Conservation (phyloP, 53 echinoderm and acorn worm genomes). For the Stichopus horrens region DNA sequence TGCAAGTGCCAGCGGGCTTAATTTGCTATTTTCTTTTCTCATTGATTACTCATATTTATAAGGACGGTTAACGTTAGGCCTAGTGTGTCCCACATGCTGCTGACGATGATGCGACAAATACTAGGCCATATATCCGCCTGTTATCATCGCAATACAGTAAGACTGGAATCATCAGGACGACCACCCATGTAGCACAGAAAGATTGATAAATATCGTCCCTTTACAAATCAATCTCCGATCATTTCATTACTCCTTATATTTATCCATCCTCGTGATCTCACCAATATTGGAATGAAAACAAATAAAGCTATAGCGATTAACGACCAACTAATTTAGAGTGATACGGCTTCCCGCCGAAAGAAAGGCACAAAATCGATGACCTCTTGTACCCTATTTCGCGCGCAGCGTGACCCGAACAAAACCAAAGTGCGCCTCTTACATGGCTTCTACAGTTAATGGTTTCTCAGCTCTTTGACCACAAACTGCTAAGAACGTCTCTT, state of each 20-base stretch:
- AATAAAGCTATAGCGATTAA: conserved; percentile 10
- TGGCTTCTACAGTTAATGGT: conserved; percentile 1
- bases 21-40: neutral
- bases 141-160: neutral
- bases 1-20: neutral
- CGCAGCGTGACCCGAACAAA: conserved; percentile 32
- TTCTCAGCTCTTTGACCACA: neutral
- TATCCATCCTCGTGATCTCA: neutral
- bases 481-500: neutral
- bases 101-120: neutral
- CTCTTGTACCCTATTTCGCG: conserved; percentile 32
- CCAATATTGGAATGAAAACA: conserved; percentile 40
- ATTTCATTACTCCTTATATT: neutral
- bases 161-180: neutral
- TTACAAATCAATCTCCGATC: neutral
- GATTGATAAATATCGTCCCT: neutral
- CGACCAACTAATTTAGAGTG: conserved; percentile 3
- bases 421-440: conserved; percentile 18
- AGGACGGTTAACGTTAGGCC: neutral
- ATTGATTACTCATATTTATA: neutral
- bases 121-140: neutral
- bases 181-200: neutral
- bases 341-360: conserved; percentile 30
- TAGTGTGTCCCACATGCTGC: neutral
- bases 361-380: conserved; percentile 13